phyloP scores from a whole-genome alignment of 2,888 invertebrate species.

The Chrysina gloriosa region DNA sequence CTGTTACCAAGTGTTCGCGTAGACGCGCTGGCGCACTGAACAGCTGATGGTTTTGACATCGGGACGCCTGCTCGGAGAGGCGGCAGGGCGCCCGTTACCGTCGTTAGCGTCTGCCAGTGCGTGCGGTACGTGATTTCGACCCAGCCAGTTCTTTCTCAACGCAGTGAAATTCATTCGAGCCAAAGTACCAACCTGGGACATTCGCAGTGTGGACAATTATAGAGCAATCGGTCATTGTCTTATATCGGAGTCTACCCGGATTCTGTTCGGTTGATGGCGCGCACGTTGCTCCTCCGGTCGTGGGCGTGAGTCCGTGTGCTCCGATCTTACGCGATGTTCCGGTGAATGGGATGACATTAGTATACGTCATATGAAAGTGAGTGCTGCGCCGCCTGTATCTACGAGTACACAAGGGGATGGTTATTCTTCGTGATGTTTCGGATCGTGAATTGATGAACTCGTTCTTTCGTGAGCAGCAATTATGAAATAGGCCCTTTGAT shows the following conservation, averaged over 20 bases:
- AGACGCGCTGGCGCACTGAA: constrained; percentile 47
- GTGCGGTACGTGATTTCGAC: constrained; percentile 43
- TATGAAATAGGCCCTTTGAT: constrained; percentile 30
- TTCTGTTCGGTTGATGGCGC: constrained; percentile 29
- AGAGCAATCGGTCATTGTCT: neutral
- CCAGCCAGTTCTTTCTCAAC: constrained; percentile 38
- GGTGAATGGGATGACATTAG: constrained; percentile 19
- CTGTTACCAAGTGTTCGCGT: constrained; percentile 1
- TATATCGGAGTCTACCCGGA: constrained; percentile 10
- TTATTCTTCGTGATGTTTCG: constrained; percentile 10
- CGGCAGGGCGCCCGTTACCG: constrained; percentile 52
- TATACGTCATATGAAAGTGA: constrained; percentile 15
- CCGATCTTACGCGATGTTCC: neutral
- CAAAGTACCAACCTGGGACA: constrained; percentile 40
- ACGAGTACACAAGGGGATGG: constrained; percentile 3
- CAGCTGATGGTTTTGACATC: constrained; percentile 44
- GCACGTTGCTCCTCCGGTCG: neutral
- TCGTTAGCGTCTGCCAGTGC: constrained; percentile 53
- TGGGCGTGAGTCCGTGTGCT: constrained; percentile 27
- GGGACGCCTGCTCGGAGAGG: constrained; percentile 55
- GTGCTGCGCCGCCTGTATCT: neutral
- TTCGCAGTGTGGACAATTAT: constrained; percentile 20
- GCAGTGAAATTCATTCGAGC: constrained; percentile 42
- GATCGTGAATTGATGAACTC: constrained; percentile 11
- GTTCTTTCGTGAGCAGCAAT: constrained; percentile 15